Evolutionary conservation across 2,797 vertebrate genomes (phyloP).

Genomic region (Sibirionetta formosa): DNA sequence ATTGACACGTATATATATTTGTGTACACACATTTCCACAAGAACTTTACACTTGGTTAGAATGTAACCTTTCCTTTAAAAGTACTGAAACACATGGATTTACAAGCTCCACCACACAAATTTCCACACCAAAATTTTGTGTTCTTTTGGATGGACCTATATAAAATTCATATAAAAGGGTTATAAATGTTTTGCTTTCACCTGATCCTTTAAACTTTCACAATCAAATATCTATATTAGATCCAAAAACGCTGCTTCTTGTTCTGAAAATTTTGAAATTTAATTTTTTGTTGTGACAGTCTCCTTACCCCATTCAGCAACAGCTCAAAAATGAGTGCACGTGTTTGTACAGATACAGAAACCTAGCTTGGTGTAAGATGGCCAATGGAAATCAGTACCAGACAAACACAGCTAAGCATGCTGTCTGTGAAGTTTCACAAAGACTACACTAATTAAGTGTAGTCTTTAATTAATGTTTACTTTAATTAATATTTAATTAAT

Average conservation of each 20-base stretch:
- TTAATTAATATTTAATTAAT: too few relatives aligned
- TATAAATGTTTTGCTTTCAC: background rate
- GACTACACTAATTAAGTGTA: background rate
- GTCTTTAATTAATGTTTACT: too few relatives aligned
- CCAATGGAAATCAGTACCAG: background rate
- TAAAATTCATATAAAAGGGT: background rate
- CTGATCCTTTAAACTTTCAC: conserved; percentile 19
- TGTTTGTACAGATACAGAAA: background rate
- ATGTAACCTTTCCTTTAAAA: background rate
- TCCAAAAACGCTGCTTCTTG: background rate
- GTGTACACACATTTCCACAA: background rate
- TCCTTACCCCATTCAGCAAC: background rate
- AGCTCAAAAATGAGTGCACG: background rate
- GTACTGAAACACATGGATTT: background rate
- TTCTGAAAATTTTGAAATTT: background rate
- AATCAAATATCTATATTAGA: background rate
- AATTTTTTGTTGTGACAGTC: background rate
- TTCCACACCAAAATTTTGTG: background rate
- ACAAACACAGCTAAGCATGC: background rate
- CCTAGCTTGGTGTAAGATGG: background rate
- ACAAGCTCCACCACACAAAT: background rate
- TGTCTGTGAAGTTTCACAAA: background rate
- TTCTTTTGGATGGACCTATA: background rate
- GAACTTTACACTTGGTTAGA: background rate
- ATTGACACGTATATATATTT: background rate